These are phyloP conservation scores for Meiosimyza decipiens DNA, from an alignment of 2,888 invertebrate species.

Conservation along the genomic window DNA sequence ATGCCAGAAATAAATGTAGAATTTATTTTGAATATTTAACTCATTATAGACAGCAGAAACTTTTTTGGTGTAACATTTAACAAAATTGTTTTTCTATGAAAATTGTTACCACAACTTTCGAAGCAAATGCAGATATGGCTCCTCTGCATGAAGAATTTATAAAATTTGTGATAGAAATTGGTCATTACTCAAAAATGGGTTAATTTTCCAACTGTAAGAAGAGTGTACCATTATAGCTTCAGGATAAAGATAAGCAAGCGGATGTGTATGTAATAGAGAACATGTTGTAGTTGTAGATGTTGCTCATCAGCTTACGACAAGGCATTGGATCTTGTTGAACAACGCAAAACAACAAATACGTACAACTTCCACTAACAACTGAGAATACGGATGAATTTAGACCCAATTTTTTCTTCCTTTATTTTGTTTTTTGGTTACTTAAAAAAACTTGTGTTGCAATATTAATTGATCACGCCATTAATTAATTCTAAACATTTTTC, in stretches of 20 bases:
- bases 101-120: too few species aligned
- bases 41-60: slow-evolving; percentile 5
- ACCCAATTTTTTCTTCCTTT: slow-evolving; percentile 11
- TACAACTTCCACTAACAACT: slow-evolving; percentile 23
- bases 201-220: too few species aligned
- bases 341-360: slow-evolving; percentile 40
- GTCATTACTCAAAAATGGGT: too few species aligned
- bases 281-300: slow-evolving; percentile 33
- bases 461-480: slow-evolving; percentile 67
- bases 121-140: too few species aligned
- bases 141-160: too few species aligned
- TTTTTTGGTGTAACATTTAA: too few species aligned
- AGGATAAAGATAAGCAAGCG: slow-evolving; percentile 44
- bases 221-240: slow-evolving; percentile 37
- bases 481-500: slow-evolving; percentile 60
- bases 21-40: slow-evolving; percentile 39
- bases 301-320: slow-evolving; percentile 43
- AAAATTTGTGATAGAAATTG: too few species aligned
- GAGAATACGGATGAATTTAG: slow-evolving; percentile 6
- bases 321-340: slow-evolving; percentile 58
- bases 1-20: slow-evolving; percentile 31
- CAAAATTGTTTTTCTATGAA: too few species aligned
- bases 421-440: slow-evolving; percentile 40
- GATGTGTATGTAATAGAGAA: slow-evolving; percentile 50
- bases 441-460: slow-evolving; percentile 59